Evolutionary conservation across 1,140 invertebrate species (phyloP), one percentile per base, ranked within the genome.

Genomic region (Archegozetes longisetosus): DNA sequence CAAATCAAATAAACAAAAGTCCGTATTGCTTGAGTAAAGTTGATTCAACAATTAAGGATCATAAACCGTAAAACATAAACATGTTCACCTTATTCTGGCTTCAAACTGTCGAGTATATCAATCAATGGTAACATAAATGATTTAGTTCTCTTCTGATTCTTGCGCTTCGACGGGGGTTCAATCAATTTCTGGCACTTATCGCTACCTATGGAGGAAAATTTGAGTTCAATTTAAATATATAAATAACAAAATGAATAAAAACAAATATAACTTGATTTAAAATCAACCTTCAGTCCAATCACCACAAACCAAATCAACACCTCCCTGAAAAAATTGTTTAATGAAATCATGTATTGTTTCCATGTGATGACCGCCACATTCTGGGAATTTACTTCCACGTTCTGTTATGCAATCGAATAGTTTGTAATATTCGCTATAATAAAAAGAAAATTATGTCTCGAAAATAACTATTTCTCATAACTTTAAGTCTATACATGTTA

Each of bases 271-370:
- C 17, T 9, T 40, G 32, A 17, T 40, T 40, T 40, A 40, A 40
- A 40, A 40, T 9, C 32, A 40, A 28, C 26, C 48, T 9, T 26
- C 57, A 46, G n/a, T 58, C n/a, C 50, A 58, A 22, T 58, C 57
- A 27, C 48, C 48, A 40, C 57, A 58, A 3, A 53, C 26, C 2
- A 53, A 20, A 51, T 58, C 49, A 1, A 50, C 26, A 1, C 46
- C 46, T 29, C 50, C 50, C 4, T 51, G 46, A 24, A 58, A 58
- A 24, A 58, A 24, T 23, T 6, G 14, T 26, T 25, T 17, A 2
- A 58, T 27, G 40, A 23, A 58, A 27, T 58, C 49, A 1, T 22
- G 27, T 17, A 27, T 24, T 12, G 48, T 26, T 17, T 58, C 57
- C 2, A 58, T 27, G 20, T 49, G 48, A 28, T 53, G 26, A 2